Conservation (phyloP, 2,113 vertebrate genomes). For the Artemisiospiza belli region DNA sequence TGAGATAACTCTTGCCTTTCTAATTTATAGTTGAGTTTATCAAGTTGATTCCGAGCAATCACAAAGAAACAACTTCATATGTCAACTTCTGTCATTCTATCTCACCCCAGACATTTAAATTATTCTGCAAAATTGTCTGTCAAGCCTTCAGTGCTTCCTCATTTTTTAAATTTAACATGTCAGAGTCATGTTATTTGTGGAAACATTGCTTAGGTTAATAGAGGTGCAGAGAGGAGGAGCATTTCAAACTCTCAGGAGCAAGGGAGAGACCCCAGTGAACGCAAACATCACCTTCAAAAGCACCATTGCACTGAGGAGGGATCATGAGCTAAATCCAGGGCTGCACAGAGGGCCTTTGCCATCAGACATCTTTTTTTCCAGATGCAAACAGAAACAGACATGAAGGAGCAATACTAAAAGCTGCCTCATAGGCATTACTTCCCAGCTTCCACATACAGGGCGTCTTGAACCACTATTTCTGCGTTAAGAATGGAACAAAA, state of each 20-base stretch:
- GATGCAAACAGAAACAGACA: background rate
- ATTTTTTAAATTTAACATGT: background rate
- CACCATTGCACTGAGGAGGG: background rate
- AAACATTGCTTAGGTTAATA: background rate
- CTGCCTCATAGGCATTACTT: background rate
- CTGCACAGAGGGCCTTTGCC: background rate
- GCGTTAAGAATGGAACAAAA: background rate
- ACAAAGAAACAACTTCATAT: background rate
- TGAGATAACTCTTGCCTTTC: background rate
- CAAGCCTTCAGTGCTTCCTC: background rate
- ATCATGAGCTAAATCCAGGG: background rate
- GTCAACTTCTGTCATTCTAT: background rate
- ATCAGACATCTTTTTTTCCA: background rate
- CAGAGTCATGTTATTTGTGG: background rate
- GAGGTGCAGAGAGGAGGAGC: background rate
- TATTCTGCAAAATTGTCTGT: constrained; percentile 5
- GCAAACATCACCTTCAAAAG: background rate
- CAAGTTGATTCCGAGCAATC: background rate
- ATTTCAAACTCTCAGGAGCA: background rate
- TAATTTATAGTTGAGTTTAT: constrained; percentile 1
- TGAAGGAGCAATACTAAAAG: background rate
- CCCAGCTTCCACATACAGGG: background rate
- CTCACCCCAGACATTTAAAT: background rate
- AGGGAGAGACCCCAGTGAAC: background rate
- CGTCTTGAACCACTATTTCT: background rate